Base-by-base conservation (phyloP, 2,797 vertebrate genomes). In the Phataginus tetradactyla region DNA sequence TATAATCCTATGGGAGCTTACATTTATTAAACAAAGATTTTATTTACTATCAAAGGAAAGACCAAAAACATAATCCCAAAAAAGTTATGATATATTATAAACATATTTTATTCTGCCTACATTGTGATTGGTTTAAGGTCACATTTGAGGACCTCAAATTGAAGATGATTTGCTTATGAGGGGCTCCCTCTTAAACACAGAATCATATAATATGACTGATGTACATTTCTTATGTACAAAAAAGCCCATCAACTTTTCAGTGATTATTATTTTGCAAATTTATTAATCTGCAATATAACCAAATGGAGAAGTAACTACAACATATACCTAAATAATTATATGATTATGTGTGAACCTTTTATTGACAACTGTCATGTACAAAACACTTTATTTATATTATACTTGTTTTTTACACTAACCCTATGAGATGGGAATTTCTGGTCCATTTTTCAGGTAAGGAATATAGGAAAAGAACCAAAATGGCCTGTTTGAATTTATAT, bases 61-160 rank as follows among this genome's bases (percentile, higher is more conserved):
- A 93, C 78, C 45, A 92, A 88, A 97, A 91, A 92, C 68, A 90
- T 59, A 96, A 96, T 96, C 7, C 59, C 95, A 80, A 97, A 74
- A 97, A 98, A 96, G 94, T 96, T 93, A 88, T 97, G 97, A 95
- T 96, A 49, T 96, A 95, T 96, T 98, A 98, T 97, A 97, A 98
- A 96, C 53, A 95, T 53, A 90, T 96, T 96, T 77, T 93, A 13
- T 77, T 86, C 94, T 94, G 61, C 83, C 96, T 96, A 34, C 6
- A 75, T 96, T 6, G 75, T 96, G 91, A 97, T 97, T 98, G 91
- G 88, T 97, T 98, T 97, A 97, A 94, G 95, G 94, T 91, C 39
- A 86, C 49, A 13, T 78, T 91, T 96, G 74, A 96, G 69, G 42
- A 66, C 71, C 14, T 61, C 3, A 57, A 94, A 95, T 45, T 11